phyloP scores from a whole-genome alignment of 2,888 invertebrate genomes.

The Ennomos fuscantarius region DNA sequence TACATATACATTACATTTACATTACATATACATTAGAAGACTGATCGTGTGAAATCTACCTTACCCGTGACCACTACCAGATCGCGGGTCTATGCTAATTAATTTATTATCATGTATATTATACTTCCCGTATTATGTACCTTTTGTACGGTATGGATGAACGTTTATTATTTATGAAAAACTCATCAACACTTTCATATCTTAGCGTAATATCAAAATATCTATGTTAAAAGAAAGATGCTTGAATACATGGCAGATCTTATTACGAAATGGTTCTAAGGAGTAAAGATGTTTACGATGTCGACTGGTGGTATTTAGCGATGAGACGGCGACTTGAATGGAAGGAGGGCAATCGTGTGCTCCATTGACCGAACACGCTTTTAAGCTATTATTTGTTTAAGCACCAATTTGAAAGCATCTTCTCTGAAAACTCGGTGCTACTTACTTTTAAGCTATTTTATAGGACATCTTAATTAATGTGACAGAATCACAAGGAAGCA shows the following conservation, averaged over 20 bases:
- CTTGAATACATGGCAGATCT: not conserved
- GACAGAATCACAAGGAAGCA: no score
- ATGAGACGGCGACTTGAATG: conserved; percentile 28
- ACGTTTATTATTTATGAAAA: conserved; percentile 54
- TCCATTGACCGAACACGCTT: conserved; percentile 29
- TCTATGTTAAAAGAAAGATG: not conserved
- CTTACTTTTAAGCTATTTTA: no score
- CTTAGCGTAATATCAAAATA: conserved; percentile 5
- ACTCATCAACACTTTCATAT: conserved; percentile 8
- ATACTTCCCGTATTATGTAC: conserved; percentile 42
- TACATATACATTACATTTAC: no score
- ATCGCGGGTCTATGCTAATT: conserved; percentile 64
- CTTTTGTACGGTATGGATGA: conserved; percentile 51
- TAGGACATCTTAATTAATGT: no score
- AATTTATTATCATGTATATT: conserved; percentile 68
- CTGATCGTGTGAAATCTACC: conserved; percentile 27
- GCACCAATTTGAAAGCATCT: conserved; percentile 17
- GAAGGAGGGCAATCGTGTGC: conserved; percentile 33
- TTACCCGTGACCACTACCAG: conserved; percentile 37
- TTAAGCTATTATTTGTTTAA: conserved; percentile 16
- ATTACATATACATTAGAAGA: not conserved
- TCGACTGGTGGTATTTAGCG: conserved; percentile 24
- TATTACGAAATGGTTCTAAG: conserved; percentile 18
- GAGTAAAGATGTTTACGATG: conserved; percentile 15
- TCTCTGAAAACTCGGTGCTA: no score